Percentiles rank a stretch among this genome's conserved stretches.
Evolutionary conservation across 2,113 vertebrate species (phyloP).

Genomic region (Poicephalus meyeri): DNA sequence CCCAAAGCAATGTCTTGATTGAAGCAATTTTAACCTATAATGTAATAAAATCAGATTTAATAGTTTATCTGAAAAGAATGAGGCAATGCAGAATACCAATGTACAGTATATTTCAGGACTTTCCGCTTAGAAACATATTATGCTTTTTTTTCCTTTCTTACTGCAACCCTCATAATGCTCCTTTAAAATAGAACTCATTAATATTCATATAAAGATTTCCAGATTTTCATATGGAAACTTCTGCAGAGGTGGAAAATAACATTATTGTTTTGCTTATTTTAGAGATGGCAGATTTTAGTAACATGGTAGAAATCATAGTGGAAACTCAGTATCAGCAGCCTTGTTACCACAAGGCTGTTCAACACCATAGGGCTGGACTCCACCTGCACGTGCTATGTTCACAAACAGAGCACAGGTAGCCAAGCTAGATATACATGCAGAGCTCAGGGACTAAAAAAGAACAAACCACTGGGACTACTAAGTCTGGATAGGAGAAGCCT

Average conservation of each 20-base stretch:
- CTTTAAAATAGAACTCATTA: not conserved
- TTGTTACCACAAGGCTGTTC: not conserved
- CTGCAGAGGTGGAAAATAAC: not conserved
- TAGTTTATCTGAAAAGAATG: not conserved
- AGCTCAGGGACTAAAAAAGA: not conserved
- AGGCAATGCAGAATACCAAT: not conserved
- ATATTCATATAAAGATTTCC: not conserved
- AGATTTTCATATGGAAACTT: not conserved
- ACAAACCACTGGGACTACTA: not conserved
- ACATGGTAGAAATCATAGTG: not conserved
- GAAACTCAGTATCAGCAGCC: not conserved
- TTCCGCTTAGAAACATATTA: not conserved
- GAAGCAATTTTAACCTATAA: constrained; percentile 7
- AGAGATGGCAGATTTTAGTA: not conserved
- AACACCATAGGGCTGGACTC: not conserved
- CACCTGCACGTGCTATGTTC: fast-evolving
- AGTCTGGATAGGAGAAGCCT: not conserved
- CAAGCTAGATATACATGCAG: too few species aligned
- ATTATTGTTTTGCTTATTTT: not conserved
- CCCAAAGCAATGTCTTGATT: constrained; percentile 1
- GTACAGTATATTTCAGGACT: not conserved
- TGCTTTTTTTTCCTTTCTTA: not conserved
- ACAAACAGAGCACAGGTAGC: not conserved
- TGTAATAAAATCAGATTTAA: constrained; percentile 7
- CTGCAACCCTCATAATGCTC: not conserved